Percentiles rank a stretch among this genome's conserved stretches.
Conservation (phyloP, 2,888 invertebrate genomes). For the Phyllotreta striolata region DNA sequence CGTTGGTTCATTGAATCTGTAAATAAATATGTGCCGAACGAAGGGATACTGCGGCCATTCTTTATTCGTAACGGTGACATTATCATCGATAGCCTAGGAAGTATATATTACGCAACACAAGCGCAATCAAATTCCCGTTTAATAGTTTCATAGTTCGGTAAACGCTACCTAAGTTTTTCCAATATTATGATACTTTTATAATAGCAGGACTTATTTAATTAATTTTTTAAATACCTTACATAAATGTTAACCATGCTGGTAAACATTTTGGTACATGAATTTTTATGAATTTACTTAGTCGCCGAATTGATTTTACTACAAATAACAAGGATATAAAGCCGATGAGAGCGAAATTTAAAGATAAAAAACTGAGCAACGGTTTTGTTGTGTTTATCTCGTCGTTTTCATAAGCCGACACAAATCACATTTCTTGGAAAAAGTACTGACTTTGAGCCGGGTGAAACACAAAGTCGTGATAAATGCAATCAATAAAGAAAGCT, state of each 20-base stretch:
- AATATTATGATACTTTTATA: too few relatives aligned
- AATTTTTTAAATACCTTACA: too few relatives aligned
- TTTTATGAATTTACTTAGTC: too few relatives aligned
- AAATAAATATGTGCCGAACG: slow-evolving; percentile 15
- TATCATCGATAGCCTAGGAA: slow-evolving; percentile 19
- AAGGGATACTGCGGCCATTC: slow-evolving; percentile 13
- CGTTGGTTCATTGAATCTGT: slow-evolving; percentile 14
- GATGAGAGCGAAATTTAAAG: slow-evolving; percentile 17
- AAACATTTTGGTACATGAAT: too few relatives aligned
- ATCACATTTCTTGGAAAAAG: slow-evolving; percentile 19
- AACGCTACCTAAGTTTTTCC: too few relatives aligned
- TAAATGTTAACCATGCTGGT: too few relatives aligned
- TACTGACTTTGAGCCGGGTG: slow-evolving; percentile 17
- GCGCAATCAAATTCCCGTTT: too few relatives aligned
- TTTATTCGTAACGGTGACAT: slow-evolving; percentile 25
- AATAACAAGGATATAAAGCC: neutral
- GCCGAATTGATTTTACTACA: too few relatives aligned
- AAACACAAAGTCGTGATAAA: slow-evolving; percentile 16
- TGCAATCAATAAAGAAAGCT: slow-evolving; percentile 22
- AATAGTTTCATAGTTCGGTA: too few relatives aligned
- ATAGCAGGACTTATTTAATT: too few relatives aligned
- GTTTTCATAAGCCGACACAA: slow-evolving; percentile 25
- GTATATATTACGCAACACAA: neutral
- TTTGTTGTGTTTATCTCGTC: slow-evolving; percentile 20
- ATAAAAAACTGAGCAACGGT: slow-evolving; percentile 14